These are phyloP conservation scores for Rhagoletis pomonella DNA, from an alignment of 1,140 invertebrate species.

Conservation along the genomic window DNA sequence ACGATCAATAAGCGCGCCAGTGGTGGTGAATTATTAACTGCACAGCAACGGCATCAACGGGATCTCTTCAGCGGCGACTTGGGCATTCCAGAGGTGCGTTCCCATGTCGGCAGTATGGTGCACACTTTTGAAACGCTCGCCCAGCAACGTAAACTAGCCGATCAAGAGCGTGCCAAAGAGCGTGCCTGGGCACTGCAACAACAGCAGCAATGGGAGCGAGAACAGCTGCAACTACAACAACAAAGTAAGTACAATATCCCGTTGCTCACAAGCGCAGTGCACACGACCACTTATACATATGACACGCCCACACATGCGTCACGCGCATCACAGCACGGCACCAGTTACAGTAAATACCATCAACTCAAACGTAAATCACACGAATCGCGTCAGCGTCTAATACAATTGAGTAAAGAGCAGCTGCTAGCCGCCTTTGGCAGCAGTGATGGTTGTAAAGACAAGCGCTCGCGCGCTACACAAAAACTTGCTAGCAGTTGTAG, in stretches of 20 bases:
- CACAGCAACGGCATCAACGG: constrained; percentile 65
- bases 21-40: constrained; percentile 61
- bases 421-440: constrained; percentile 44
- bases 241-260: constrained; percentile 66
- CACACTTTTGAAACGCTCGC: constrained; percentile 73
- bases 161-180: constrained; percentile 62
- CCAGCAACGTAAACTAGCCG: constrained; percentile 66
- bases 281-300: constrained; percentile 14
- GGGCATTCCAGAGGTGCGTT: constrained; percentile 72
- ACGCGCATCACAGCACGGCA: constrained; percentile 34
- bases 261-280: background rate
- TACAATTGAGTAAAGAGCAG: constrained; percentile 64
- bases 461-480: constrained; percentile 38
- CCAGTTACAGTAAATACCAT: constrained; percentile 64
- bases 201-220: constrained; percentile 33
- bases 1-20: constrained; percentile 60
- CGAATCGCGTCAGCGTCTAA: constrained; percentile 68
- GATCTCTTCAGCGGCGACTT: constrained; percentile 72
- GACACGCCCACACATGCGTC: constrained; percentile 30
- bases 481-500: constrained; percentile 64
- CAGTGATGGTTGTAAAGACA: background rate
- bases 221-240: constrained; percentile 1
- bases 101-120: constrained; percentile 72
- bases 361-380: constrained; percentile 70
- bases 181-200: constrained; percentile 58